Base-by-base conservation (phyloP, 2,888 invertebrate genomes). In the Sussaba pulchella region DNA sequence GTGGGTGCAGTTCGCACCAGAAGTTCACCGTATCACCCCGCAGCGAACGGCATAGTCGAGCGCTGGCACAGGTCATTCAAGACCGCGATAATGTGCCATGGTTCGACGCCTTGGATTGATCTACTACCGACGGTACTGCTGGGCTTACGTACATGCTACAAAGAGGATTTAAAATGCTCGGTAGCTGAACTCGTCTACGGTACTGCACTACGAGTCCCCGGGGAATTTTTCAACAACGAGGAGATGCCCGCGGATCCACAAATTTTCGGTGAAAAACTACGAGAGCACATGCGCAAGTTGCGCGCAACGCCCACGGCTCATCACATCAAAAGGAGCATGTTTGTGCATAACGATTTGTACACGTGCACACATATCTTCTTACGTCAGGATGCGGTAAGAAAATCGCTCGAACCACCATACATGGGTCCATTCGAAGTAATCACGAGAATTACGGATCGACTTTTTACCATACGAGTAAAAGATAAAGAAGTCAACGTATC, bases 141-240 rank as follows among this genome's bases (percentile, higher is more conserved):
- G 4, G 91, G 89, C 0, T 36, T 90, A 10, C 84, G 90, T 12
- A 73, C 86, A 0, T 69, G 85, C 2, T 81, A 81, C 52, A 89
- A 89, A 61, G 87, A 87, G 47, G 87, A 90, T 70, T 31, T 89
- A 1, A 41, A 31, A 41, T 2, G 17, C 12, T 12, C 54, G 19
- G 17, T 26, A 0, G 4, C 74, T 1, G 74, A 74, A 39, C 24
- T 36, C 10, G 14, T 74, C 14, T 74, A 43, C 45, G 74, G 64
- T n/a, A 43, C 45, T 21, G n/a, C 74, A 0, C 36, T 74, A 0
- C 14, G 54, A 1, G 24, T 74, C 10, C 66, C 74, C 0, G 74
- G 74, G 6, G 57, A 66, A 54, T 74, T 74, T 54, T 74, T 74
- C 31, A 43, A 41, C 3, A 10, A 64, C 31, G 57, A 74, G 3